A percentile compares a stretch with the other conserved stretches of the same genome.
Evolutionary conservation across 2,113 vertebrate genomes (phyloP).

Genomic region (Catagonus wagneri): DNA sequence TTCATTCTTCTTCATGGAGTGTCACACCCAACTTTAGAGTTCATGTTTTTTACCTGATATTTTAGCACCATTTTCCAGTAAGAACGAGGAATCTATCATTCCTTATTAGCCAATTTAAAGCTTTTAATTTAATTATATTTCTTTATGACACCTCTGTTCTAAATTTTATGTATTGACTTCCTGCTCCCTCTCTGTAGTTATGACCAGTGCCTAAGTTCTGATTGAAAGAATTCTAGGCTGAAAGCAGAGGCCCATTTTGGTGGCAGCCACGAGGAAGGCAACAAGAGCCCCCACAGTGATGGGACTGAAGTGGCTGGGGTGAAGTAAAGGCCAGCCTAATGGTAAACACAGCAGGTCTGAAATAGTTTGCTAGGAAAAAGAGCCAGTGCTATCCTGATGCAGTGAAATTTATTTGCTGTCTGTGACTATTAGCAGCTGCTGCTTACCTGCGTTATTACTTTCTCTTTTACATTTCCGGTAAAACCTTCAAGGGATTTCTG

Average conservation of each 20-base stretch:
- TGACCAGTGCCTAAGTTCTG: constrained; percentile 36
- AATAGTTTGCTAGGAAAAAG: constrained; percentile 64
- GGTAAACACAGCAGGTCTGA: constrained; percentile 50
- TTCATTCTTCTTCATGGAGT: constrained; percentile 21
- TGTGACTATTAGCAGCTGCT: constrained; percentile 57
- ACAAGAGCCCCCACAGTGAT: constrained; percentile 8
- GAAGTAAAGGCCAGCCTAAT: constrained; percentile 65
- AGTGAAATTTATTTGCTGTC: constrained; percentile 72
- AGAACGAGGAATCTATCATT: constrained; percentile 28
- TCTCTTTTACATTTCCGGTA: constrained; percentile 32
- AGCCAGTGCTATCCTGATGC: constrained; percentile 60
- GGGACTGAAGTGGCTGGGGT: constrained; percentile 46
- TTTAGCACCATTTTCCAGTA: neutral
- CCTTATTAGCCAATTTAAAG: constrained; percentile 22
- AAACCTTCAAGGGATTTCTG: constrained; percentile 30
- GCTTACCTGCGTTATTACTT: constrained; percentile 55
- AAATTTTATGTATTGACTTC: constrained; percentile 39
- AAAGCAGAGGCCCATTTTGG: constrained; percentile 39
- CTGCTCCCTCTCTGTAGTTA: neutral
- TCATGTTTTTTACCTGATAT: neutral
- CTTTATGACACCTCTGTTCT: neutral
- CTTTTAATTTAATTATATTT: constrained; percentile 47
- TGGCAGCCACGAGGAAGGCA: constrained; percentile 25
- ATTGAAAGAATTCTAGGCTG: constrained; percentile 27
- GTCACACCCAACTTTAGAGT: neutral